These are phyloP conservation scores for Tretioscincus oriximinensis DNA, from an alignment of 2,113 vertebrate species.

Conservation along the genomic window DNA sequence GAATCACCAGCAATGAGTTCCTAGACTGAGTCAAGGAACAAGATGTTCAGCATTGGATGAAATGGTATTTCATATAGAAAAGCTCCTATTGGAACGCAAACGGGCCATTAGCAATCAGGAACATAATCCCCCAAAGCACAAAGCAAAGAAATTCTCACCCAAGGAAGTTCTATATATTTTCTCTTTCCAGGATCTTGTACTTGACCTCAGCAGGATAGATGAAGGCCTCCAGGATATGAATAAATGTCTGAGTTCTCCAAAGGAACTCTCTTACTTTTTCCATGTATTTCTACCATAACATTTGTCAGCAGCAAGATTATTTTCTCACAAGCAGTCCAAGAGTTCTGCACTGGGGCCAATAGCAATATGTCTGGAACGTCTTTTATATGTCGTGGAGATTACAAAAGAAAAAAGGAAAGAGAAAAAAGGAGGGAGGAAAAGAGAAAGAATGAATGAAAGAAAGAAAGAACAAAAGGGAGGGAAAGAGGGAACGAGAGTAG, in stretches of 20 bases:
- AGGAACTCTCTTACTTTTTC: constrained; percentile 1
- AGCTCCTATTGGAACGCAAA: too few relatives aligned
- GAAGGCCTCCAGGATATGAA: constrained; percentile 27
- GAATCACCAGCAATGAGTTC: too few relatives aligned
- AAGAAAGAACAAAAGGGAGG: too few relatives aligned
- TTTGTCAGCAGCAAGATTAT: constrained; percentile 3
- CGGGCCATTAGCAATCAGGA: not conserved
- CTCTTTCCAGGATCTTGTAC: constrained; percentile 25
- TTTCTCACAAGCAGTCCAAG: not conserved
- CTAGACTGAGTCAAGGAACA: too few relatives aligned
- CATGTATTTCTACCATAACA: not conserved
- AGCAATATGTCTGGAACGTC: constrained; percentile 45
- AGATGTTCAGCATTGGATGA: too few relatives aligned
- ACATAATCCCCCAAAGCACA: not conserved
- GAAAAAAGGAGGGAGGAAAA: too few relatives aligned
- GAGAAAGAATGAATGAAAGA: too few relatives aligned
- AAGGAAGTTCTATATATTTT: not conserved
- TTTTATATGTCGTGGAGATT: constrained; percentile 58
- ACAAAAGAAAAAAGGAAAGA: constrained; percentile 35
- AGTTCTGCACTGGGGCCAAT: constrained; percentile 37
- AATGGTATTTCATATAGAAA: too few relatives aligned
- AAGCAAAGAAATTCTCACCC: not conserved
- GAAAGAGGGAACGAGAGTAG: too few relatives aligned
- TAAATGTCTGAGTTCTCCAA: not conserved
- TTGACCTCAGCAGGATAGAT: not conserved